Evolutionary conservation across 1,140 invertebrate species (phyloP), one percentile per base, ranked within the genome.

Genomic region (Cataglyphis hispanica): DNA sequence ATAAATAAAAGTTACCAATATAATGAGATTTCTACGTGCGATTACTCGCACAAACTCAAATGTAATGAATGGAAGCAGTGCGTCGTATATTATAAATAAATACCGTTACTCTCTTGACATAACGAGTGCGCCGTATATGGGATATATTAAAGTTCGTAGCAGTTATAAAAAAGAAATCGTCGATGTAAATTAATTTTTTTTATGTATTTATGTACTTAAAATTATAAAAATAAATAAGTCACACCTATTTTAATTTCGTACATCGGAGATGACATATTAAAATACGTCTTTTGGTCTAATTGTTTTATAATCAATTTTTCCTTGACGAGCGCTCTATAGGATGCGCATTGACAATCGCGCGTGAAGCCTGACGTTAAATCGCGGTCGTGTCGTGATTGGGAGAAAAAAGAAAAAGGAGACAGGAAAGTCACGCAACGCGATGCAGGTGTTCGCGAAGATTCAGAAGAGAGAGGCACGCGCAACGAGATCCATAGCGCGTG

Each of bases 291-390:
- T 58, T 3, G 19, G 56, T 3, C 22, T 70, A n/a, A 81, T 60
- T 70, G 31, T 40, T 60, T 37, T 72, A 67, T 56, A 69, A 69
- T 69, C 22, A 25, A 25, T 56, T 80, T 2, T n/a, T 72, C 1
- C 22, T 56, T 81, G 50, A 80, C 4, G 77, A 70, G 40, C 61
- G 50, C 22, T 31, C 37, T 22, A 10, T 64, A 75, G 10, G 10
- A 31, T 27, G 46, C 75, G 84, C 86, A 88, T 89, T 88, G 90
- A 92, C 89, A 87, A 89, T 91, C 89, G 85, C 87, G 87, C 89
- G 85, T 87, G 87, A 89, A 90, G 81, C 53, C 84, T 25, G 53
- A 90, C 90, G 84, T 92, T 92, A 92, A 92, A 93, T 92, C 89
- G 89, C 86, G 70, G 77, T 67, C 50, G 84, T 46, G 66, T 66